phyloP scores from a whole-genome alignment of 2,113 vertebrate species.

The Onychorhynchus coronatus region DNA sequence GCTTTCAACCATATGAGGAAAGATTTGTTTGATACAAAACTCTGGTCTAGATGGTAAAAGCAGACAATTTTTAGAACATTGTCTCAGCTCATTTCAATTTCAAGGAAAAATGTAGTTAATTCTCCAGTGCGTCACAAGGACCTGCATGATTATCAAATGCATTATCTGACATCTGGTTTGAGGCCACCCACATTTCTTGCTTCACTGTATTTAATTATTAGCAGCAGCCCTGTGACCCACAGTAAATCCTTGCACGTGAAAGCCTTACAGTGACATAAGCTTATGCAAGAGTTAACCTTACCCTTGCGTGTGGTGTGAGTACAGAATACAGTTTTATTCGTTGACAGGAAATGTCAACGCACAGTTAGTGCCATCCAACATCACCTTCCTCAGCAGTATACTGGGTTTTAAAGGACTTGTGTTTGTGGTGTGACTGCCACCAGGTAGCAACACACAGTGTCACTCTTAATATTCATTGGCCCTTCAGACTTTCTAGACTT shows the following conservation, averaged over 20 bases:
- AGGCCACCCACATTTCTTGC: background rate
- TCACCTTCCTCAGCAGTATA: background rate
- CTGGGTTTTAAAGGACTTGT: background rate
- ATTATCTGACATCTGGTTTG: background rate
- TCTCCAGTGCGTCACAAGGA: background rate
- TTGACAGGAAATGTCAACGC: background rate
- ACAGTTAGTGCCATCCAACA: background rate
- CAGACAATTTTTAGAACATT: background rate
- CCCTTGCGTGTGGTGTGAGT: background rate
- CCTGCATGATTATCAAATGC: background rate
- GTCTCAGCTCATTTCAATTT: background rate
- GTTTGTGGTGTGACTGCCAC: background rate
- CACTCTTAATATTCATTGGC: background rate
- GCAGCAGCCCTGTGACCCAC: background rate
- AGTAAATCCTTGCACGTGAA: background rate
- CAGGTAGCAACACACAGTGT: fast-evolving
- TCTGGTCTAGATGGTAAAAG: background rate
- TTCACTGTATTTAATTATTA: background rate
- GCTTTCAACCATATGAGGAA: background rate
- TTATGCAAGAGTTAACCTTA: background rate
- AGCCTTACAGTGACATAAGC: background rate
- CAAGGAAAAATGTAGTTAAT: background rate
- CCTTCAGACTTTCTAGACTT: background rate
- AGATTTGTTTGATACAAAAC: background rate
- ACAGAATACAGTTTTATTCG: background rate